Conservation (phyloP, 2,888 invertebrate species). For the Sminthurides aquaticus region DNA sequence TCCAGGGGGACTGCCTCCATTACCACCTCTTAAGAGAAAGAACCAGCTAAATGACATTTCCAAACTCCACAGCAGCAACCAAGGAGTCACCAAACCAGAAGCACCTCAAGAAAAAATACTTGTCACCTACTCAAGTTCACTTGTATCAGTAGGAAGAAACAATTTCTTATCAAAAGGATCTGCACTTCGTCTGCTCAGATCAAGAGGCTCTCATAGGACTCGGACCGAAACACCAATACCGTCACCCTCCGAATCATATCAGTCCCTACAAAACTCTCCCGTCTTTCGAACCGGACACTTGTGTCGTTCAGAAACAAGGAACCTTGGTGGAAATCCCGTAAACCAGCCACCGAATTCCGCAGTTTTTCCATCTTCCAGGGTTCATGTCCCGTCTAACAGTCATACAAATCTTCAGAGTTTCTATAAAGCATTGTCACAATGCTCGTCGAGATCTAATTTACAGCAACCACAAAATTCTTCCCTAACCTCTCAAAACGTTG, state of each 20-base stretch:
- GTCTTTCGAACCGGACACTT: no score
- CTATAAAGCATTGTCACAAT: background rate
- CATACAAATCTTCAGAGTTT: background rate
- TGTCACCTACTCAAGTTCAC: background rate
- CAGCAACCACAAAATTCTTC: background rate
- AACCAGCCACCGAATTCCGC: no score
- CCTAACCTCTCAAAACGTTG: background rate
- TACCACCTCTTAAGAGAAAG: constrained; percentile 10
- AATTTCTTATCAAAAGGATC: no score
- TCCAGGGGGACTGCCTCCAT: constrained; percentile 6
- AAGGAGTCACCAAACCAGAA: background rate
- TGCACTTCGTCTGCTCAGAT: no score
- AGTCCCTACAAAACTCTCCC: no score
- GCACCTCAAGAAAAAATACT: background rate
- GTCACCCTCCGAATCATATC: background rate
- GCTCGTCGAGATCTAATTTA: background rate
- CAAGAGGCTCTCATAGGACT: no score
- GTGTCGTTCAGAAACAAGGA: no score
- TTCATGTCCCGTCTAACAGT: background rate
- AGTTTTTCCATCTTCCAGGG: no score
- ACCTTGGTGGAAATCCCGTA: background rate
- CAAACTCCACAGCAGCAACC: no score
- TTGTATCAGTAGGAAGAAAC: background rate
- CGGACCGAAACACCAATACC: background rate
- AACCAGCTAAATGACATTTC: background rate